phyloP scores from a whole-genome alignment of 2,888 invertebrate species.

The Zhengitettix transpicula region DNA sequence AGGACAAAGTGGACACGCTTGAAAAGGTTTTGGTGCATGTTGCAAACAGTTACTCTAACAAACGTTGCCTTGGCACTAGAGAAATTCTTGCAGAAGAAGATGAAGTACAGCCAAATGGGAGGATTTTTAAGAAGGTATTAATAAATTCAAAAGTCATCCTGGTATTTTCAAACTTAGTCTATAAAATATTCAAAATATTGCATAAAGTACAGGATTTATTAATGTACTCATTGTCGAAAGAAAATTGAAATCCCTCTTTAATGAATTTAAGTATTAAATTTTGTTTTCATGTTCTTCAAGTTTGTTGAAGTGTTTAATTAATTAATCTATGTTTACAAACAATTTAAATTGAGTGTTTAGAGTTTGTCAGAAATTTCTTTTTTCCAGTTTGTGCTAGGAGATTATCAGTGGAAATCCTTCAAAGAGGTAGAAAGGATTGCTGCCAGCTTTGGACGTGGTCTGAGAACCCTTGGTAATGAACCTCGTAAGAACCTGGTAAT shows the following conservation, averaged over 20 bases:
- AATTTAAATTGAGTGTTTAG: neutral
- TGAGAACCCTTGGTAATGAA: conserved; percentile 59
- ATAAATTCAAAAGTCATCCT: no score
- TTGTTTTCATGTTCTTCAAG: neutral
- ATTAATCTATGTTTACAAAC: no score
- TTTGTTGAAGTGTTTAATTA: neutral
- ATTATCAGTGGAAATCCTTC: conserved; percentile 81
- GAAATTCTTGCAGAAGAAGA: conserved; percentile 85
- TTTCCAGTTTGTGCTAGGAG: conserved; percentile 73
- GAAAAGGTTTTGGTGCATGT: conserved; percentile 71
- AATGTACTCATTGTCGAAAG: no score
- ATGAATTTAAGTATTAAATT: neutral
- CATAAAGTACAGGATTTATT: no score
- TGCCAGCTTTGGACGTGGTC: conserved; percentile 63
- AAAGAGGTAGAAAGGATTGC: conserved; percentile 61
- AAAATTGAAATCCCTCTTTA: no score
- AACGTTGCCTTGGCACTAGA: conserved; percentile 74
- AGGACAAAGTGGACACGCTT: conserved; percentile 63
- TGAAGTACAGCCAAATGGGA: conserved; percentile 84
- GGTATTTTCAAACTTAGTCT: no score
- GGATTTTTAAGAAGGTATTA: conserved; percentile 69
- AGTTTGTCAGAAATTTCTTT: neutral
- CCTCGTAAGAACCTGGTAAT: conserved; percentile 68
- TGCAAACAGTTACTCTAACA: conserved; percentile 50
- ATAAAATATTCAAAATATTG: no score